A percentile compares a stretch with the other conserved stretches of the same genome.
Conservation (phyloP, 2,797 vertebrate genomes). For the Adelosebastes latens region DNA sequence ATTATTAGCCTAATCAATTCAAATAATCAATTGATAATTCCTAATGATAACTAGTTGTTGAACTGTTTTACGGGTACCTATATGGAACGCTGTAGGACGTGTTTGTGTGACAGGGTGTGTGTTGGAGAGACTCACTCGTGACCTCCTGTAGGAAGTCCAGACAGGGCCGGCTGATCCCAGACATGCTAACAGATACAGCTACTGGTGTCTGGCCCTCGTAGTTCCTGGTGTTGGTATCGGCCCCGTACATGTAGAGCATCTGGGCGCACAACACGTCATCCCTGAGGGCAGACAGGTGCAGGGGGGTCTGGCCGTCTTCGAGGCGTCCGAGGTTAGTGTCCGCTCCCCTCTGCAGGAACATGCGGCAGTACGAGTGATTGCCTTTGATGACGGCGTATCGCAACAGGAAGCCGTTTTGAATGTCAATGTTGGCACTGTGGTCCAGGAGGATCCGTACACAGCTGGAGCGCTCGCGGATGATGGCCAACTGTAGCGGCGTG, state of each 20-base stretch:
- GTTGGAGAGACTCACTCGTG: constrained; percentile 90
- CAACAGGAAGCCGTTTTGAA: constrained; percentile 97
- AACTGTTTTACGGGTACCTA: background rate
- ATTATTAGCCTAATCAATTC: background rate
- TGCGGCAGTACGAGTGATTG: constrained; percentile 98
- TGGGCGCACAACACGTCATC: constrained; percentile 95
- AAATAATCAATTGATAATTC: background rate
- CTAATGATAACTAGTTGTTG: background rate
- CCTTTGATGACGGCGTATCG: constrained; percentile 98
- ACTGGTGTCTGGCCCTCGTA: constrained; percentile 97
- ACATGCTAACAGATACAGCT: constrained; percentile 94
- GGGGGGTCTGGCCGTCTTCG: constrained; percentile 97
- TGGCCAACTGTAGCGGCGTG: constrained; percentile 95
- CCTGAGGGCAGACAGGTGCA: constrained; percentile 96
- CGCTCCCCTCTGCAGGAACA: constrained; percentile 98
- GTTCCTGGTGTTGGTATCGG: constrained; percentile 95
- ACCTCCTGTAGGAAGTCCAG: constrained; percentile 98
- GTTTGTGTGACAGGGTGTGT: background rate
- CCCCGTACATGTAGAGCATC: constrained; percentile 97
- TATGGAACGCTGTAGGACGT: background rate
- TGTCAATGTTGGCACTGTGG: constrained; percentile 98
- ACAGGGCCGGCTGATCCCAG: constrained; percentile 93
- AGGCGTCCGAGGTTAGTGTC: constrained; percentile 97
- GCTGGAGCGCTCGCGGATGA: constrained; percentile 97
- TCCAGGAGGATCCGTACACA: constrained; percentile 98